phyloP scores from a whole-genome alignment of 2,888 invertebrate species.

The Crioceris asparagi region DNA sequence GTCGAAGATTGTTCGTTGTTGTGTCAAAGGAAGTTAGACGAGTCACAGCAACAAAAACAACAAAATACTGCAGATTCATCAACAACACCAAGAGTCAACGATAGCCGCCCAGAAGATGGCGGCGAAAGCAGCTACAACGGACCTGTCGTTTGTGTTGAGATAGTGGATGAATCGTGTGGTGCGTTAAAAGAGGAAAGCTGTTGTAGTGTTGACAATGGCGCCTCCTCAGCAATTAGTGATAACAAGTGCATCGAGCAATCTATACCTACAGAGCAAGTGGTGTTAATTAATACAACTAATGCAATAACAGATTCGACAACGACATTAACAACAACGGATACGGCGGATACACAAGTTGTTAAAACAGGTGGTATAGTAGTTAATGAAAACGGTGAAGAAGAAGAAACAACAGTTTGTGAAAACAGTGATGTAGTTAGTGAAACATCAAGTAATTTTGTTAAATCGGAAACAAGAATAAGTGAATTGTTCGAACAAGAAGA shows the following conservation, averaged over 20 bases:
- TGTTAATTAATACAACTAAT: slow-evolving; percentile 7
- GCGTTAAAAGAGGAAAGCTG: no score
- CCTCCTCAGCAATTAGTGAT: slow-evolving; percentile 14
- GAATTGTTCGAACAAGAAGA: no score
- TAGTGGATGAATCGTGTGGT: no score
- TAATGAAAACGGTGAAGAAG: neutral
- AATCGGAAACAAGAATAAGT: no score
- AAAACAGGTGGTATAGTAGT: neutral
- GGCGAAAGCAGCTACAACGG: slow-evolving; percentile 14
- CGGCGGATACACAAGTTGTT: no score
- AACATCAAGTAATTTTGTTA: no score
- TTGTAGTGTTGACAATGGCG: slow-evolving; percentile 15
- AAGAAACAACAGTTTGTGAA: neutral
- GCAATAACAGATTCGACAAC: no score
- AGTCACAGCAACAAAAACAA: slow-evolving; percentile 1
- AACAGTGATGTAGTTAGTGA: neutral
- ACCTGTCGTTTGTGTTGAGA: slow-evolving; percentile 25
- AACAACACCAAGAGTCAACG: slow-evolving; percentile 9
- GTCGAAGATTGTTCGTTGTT: slow-evolving; percentile 35
- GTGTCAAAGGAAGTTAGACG: slow-evolving; percentile 13
- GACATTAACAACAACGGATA: no score
- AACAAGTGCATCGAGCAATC: slow-evolving; percentile 25
- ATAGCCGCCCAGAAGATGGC: slow-evolving; percentile 11
- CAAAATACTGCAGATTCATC: slow-evolving; percentile 3
- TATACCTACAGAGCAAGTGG: slow-evolving; percentile 16